These are phyloP conservation scores for Noctua pronuba DNA, from an alignment of 2,888 invertebrate genomes.

Conservation along the genomic window DNA sequence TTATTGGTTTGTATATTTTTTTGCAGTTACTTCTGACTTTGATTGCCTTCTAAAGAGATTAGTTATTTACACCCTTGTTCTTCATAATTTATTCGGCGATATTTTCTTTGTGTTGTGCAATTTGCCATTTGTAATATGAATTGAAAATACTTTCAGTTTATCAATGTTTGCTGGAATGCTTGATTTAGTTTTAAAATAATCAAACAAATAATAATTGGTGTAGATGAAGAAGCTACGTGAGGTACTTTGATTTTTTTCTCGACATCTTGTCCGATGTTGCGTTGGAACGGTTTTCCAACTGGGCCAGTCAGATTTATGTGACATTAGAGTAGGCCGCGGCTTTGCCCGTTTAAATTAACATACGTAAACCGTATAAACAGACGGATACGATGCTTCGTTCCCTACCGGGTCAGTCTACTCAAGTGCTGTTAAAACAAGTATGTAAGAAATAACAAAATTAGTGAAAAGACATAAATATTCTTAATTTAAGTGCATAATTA, in stretches of 20 bases:
- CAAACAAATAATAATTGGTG: neutral
- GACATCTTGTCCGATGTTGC: constrained; percentile 17
- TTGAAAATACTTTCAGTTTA: neutral
- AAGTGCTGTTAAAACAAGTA: constrained; percentile 20
- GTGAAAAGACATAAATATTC: constrained; percentile 17
- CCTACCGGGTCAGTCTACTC: constrained; percentile 17
- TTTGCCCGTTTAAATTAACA: constrained; percentile 62
- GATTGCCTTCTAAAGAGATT: constrained; percentile 12
- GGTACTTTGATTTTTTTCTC: constrained; percentile 25
- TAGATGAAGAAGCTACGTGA: constrained; percentile 1
- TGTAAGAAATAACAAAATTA: constrained; percentile 3
- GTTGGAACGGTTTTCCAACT: constrained; percentile 57
- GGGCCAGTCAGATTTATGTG: constrained; percentile 61
- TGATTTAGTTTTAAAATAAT: constrained; percentile 1
- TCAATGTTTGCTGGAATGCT: neutral
- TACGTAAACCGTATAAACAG: constrained; percentile 52
- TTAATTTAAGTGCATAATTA: constrained; percentile 32
- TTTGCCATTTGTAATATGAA: neutral
- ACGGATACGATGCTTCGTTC: constrained; percentile 24
- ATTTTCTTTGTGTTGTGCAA: neutral
- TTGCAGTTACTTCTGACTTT: constrained; percentile 1
- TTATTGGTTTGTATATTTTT: constrained; percentile 8
- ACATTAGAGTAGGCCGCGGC: constrained; percentile 51
- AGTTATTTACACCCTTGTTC: neutral
- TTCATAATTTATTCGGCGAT: constrained; percentile 6